Evolutionary conservation across 2,888 invertebrate genomes (phyloP), one percentile per base, ranked within the genome.

Genomic region (Acanthoscelides obtectus): DNA sequence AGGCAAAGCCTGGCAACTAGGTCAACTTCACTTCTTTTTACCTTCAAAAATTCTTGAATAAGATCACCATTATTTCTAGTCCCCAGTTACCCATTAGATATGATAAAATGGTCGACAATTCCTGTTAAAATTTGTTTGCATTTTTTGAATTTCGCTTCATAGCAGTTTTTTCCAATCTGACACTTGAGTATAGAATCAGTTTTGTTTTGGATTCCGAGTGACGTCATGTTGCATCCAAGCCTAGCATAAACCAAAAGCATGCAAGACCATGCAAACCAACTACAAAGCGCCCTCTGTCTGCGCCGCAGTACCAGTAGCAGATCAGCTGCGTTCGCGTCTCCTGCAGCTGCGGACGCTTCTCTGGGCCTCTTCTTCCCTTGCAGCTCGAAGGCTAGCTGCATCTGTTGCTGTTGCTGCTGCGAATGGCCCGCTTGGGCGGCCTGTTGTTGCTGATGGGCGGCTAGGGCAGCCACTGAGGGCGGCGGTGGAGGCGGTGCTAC

Each of bases 391-490:
- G 90, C 45, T 89, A 88, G 90, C 89, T 90, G 83, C 80, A 70
- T 79, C 79, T 69, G 78, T 77, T 82, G 72, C 75, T 75, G 72
- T 25, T 87, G 92, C 89, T 87, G 45, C 17, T 45, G 45, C 8
- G 45, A 45, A 17, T 25, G 25, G 25, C 25, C 25, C 25, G 45
- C 5, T 1, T 45, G 87, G 20, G n/a, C 27, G 88, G 90, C 89
- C 89, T 90, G 92, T 88, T 89, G 89, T 93, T 94, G 93, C 92
- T 94, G 93, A 93, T 96, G 96, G 92, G 96, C 95, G 91, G 93
- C 90, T 94, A 96, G 93, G 96, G 94, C 94, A 95, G 95, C 93
- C 95, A 95, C 94, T 95, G 95, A 91, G 98, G 96, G 95, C 98
- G 97, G 93, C 96, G 94, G 92, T 97, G 97, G 91, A 97, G 97